Percentiles rank a stretch among this genome's conserved stretches.
phyloP scores from a whole-genome alignment of 2,888 invertebrate species.

The Cerastis rubricosa region DNA sequence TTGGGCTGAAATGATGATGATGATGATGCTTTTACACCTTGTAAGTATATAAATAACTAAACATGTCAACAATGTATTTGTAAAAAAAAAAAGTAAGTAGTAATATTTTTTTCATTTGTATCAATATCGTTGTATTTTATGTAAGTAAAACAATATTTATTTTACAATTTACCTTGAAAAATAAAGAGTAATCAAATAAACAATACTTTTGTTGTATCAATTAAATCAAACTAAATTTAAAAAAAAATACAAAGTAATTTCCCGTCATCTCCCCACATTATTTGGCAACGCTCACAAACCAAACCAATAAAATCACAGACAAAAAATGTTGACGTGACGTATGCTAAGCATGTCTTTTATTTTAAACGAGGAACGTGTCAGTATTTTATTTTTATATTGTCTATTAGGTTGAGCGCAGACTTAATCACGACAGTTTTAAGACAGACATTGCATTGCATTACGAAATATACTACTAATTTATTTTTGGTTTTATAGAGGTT shows the following conservation, averaged over 20 bases:
- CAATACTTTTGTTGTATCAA: background rate
- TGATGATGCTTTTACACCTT: too few species aligned
- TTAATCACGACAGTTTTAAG: too few species aligned
- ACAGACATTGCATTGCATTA: too few species aligned
- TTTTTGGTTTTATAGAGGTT: too few species aligned
- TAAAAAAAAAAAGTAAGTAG: too few species aligned
- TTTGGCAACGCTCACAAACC: slow-evolving; percentile 34
- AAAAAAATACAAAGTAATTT: background rate
- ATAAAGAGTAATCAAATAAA: background rate
- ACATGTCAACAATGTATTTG: too few species aligned
- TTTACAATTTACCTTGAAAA: background rate
- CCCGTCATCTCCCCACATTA: background rate
- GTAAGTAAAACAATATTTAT: background rate
- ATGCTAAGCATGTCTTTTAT: slow-evolving; percentile 29
- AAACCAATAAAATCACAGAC: slow-evolving; percentile 24
- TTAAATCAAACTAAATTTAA: background rate
- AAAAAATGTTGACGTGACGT: slow-evolving; percentile 33
- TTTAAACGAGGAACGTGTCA: slow-evolving; percentile 34
- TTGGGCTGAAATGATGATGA: too few species aligned
- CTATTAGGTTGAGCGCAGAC: slow-evolving; percentile 10
- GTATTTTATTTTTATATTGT: slow-evolving; percentile 38
- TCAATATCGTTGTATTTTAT: background rate
- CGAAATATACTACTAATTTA: too few species aligned
- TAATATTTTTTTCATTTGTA: too few species aligned
- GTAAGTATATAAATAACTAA: too few species aligned